These are phyloP conservation scores for Venustoraphidia nigricollis DNA, from an alignment of 2,888 invertebrate species.

Conservation along the genomic window DNA sequence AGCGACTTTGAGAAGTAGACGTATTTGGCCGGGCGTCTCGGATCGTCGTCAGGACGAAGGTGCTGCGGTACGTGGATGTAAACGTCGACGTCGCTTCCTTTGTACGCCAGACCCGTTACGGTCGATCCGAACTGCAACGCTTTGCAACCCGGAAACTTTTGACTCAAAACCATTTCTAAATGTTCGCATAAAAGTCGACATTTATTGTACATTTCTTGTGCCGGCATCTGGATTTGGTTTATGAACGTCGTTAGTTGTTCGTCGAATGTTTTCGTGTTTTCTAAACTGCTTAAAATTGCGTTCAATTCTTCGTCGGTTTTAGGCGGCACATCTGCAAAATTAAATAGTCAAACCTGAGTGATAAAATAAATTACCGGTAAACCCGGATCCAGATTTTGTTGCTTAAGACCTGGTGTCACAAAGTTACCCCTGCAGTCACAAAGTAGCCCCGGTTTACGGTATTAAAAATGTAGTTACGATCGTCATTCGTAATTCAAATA, in stretches of 20 bases:
- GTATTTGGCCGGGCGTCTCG: conserved; percentile 11
- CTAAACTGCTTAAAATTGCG: conserved; percentile 1
- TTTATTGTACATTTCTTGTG: conserved; percentile 19
- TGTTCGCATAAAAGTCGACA: conserved; percentile 29
- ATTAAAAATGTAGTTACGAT: too few relatives aligned
- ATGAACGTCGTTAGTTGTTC: conserved; percentile 27
- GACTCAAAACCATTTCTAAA: conserved; percentile 25
- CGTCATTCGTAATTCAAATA: too few relatives aligned
- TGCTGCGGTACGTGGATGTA: conserved; percentile 37
- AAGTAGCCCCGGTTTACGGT: too few relatives aligned
- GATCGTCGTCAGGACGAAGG: conserved; percentile 14
- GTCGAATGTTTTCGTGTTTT: conserved; percentile 19
- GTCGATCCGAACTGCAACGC: conserved; percentile 57
- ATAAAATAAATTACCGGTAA: too few relatives aligned
- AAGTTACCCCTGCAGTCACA: too few relatives aligned
- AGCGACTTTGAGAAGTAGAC: conserved; percentile 26
- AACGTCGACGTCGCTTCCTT: conserved; percentile 58
- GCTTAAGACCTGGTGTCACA: too few relatives aligned
- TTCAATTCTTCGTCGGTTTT: background rate
- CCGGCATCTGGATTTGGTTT: conserved; percentile 24
- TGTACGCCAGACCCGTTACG: conserved; percentile 51
- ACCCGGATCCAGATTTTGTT: too few relatives aligned
- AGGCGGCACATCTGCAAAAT: too few relatives aligned
- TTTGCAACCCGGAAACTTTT: conserved; percentile 27
- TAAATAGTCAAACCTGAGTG: too few relatives aligned